These are phyloP conservation scores for Ciona savignyi DNA, from an alignment of 23 tunicate genomes.

Conservation along the genomic window DNA sequence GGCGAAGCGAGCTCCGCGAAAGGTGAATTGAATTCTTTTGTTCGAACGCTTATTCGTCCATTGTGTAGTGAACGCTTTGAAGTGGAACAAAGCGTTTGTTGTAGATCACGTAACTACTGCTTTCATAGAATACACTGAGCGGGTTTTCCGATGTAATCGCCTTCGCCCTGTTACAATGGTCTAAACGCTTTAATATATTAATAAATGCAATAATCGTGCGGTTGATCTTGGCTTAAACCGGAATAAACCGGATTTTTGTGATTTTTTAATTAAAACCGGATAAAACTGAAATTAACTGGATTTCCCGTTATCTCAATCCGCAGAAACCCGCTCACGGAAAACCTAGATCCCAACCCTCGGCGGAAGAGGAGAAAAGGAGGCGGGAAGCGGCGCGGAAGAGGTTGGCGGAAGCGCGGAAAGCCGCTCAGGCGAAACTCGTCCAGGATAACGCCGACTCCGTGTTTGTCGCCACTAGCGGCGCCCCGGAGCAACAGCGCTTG, in stretches of 20 bases:
- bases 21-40: background rate
- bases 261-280: background rate
- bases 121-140: too few species aligned
- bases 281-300: background rate
- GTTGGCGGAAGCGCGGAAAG: constrained; percentile 67
- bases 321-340: constrained; percentile 8
- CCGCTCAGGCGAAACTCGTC: background rate
- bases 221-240: background rate
- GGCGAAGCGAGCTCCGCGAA: background rate
- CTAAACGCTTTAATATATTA: too few species aligned
- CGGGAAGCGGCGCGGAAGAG: constrained; percentile 75
- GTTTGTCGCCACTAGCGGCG: background rate
- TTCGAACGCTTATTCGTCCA: background rate
- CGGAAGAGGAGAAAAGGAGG: constrained; percentile 70
- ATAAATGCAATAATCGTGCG: background rate
- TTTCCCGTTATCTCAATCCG: background rate
- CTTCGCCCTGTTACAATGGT: too few species aligned
- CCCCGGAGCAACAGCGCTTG: too few species aligned
- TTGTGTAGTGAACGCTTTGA: background rate
- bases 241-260: background rate
- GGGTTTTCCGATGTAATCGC: too few species aligned
- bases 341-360: constrained; percentile 7
- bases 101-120: too few species aligned
- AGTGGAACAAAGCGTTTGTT: background rate
- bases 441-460: background rate